A percentile compares a stretch with the other conserved stretches of the same genome.
Conservation (phyloP, 2,113 vertebrate genomes). For the Gambusia holbrooki region DNA sequence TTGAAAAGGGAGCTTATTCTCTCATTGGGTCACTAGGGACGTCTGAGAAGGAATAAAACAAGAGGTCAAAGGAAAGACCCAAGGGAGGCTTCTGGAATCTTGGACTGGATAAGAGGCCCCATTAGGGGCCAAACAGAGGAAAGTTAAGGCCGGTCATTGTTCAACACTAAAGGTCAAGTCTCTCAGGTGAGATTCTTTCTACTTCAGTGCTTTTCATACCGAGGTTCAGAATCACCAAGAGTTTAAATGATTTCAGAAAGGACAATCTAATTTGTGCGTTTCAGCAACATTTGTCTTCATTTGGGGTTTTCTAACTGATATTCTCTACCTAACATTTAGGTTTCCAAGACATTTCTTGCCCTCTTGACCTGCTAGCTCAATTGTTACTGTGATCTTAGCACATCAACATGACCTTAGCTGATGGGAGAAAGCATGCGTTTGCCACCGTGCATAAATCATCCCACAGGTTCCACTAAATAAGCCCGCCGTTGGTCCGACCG, state of each 20-base stretch:
- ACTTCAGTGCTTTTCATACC: neutral
- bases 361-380: neutral
- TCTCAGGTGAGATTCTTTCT: conserved; percentile 32
- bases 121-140: conserved; percentile 31
- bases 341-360: conserved; percentile 1
- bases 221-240: no score
- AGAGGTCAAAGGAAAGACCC: conserved; percentile 31
- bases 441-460: conserved; percentile 62
- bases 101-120: conserved; percentile 32
- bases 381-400: conserved; percentile 22
- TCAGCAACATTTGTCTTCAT: neutral
- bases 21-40: conserved; percentile 49
- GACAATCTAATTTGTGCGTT: neutral
- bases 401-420: conserved; percentile 18
- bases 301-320: neutral
- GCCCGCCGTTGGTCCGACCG: conserved; percentile 56
- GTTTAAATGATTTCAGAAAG: neutral
- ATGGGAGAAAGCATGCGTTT: conserved; percentile 52
- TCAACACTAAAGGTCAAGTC: conserved; percentile 48
- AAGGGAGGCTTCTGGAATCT: conserved; percentile 11
- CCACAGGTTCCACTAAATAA: conserved; percentile 51
- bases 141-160: conserved; percentile 21
- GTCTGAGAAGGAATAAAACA: conserved; percentile 59
- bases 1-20: conserved; percentile 56
- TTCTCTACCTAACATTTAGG: neutral